phyloP scores from a whole-genome alignment of 2,888 invertebrate species.

The Norana najaformis region DNA sequence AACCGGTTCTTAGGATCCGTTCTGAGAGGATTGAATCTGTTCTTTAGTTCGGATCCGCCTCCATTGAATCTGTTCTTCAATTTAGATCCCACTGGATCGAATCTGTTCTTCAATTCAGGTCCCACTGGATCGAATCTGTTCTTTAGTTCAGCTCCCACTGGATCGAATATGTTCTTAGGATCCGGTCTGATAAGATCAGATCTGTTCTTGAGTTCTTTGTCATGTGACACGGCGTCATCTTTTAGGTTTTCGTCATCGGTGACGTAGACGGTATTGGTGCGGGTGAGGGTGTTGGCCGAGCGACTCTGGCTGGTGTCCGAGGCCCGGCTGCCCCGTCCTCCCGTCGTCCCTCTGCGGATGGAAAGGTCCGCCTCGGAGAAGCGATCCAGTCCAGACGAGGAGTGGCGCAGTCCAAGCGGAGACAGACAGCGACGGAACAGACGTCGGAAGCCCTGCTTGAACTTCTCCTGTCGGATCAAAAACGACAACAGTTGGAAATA shows the following conservation, averaged over 20 bases:
- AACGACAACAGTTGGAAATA: background rate
- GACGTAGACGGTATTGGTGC: background rate
- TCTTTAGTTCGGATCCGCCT: no score
- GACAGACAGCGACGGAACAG: slow-evolving; percentile 26
- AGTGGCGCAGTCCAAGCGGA: slow-evolving; percentile 14
- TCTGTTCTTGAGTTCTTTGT: background rate
- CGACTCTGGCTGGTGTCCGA: background rate
- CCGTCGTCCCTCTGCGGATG: background rate
- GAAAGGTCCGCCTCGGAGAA: slow-evolving; percentile 8
- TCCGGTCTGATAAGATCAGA: background rate
- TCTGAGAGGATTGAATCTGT: background rate
- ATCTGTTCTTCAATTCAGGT: no score
- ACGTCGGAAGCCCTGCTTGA: slow-evolving; percentile 22
- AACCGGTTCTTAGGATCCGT: no score
- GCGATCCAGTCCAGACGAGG: background rate
- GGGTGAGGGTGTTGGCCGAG: background rate
- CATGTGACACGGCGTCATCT: background rate
- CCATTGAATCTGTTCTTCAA: no score
- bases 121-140: no score
- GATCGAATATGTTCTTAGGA: no score
- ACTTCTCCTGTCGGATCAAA: slow-evolving; percentile 15
- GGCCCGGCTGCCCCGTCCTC: background rate
- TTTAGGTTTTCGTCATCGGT: background rate
- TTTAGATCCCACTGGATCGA: no score
- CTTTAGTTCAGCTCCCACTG: no score